Conservation (phyloP, 2,797 vertebrate species). For the Iguana delicatissima region DNA sequence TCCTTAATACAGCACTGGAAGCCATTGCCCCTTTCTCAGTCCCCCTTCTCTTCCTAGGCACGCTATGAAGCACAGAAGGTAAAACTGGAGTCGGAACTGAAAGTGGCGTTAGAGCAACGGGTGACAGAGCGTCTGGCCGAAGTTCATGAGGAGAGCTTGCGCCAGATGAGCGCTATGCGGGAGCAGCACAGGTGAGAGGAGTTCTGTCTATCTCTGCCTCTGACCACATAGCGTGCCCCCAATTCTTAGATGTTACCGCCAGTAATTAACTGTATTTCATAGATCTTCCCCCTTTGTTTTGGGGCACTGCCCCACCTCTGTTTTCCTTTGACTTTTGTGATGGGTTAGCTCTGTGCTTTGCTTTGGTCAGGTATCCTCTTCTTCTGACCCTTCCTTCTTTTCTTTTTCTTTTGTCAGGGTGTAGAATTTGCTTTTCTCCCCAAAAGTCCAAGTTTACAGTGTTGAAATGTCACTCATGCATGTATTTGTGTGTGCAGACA, state of each 20-base stretch:
- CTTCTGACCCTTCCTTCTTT: neutral
- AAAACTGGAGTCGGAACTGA: slow-evolving; percentile 81
- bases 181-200: slow-evolving; percentile 79
- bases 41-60: slow-evolving; percentile 66
- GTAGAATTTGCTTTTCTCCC: neutral
- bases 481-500: neutral
- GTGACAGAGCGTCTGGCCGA: slow-evolving; percentile 75
- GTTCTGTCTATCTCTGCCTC: neutral
- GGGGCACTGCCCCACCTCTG: neutral
- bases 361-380: neutral
- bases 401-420: neutral
- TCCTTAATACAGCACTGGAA: neutral
- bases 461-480: neutral
- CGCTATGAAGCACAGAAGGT: slow-evolving; percentile 80
- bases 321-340: neutral
- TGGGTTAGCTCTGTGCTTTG: neutral
- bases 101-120: slow-evolving; percentile 78
- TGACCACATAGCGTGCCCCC: neutral
- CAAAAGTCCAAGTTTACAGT: neutral
- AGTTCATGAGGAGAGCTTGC: slow-evolving; percentile 78
- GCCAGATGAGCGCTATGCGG: slow-evolving; percentile 71
- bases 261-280: accelerated
- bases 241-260: neutral
- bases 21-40: neutral
- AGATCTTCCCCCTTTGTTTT: neutral